Evolutionary conservation across 2,888 invertebrate species (phyloP).

Genomic region (Calameuta pallipes): DNA sequence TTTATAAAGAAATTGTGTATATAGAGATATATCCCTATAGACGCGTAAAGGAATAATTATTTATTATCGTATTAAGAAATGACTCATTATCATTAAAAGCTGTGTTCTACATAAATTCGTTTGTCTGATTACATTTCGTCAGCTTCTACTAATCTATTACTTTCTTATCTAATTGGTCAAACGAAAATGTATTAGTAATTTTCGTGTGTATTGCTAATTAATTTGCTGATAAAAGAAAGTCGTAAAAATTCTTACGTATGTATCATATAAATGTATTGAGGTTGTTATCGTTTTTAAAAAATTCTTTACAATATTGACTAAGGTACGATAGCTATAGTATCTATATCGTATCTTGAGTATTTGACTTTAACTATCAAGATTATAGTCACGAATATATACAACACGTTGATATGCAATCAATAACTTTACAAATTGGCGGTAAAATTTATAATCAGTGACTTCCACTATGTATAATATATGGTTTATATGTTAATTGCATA

Average conservation of each 20-base stretch:
- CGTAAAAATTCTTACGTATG: background rate
- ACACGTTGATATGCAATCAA: background rate
- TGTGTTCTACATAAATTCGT: background rate
- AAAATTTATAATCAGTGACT: background rate
- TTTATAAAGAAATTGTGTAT: background rate
- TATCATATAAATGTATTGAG: background rate
- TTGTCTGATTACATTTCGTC: background rate
- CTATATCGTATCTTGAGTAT: background rate
- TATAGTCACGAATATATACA: background rate
- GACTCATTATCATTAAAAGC: background rate
- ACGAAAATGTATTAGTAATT: background rate
- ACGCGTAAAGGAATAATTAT: background rate
- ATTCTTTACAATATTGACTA: background rate
- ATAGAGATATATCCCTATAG: background rate
- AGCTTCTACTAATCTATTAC: background rate
- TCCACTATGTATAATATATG: background rate
- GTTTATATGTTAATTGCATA: slow-evolving; percentile 4
- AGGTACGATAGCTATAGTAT: background rate
- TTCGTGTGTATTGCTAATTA: background rate
- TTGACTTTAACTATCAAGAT: background rate
- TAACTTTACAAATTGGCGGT: background rate
- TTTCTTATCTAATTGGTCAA: background rate
- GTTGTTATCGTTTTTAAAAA: background rate
- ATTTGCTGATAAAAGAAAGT: background rate
- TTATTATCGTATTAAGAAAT: background rate